Evolutionary conservation across 2,888 invertebrate genomes (phyloP), one percentile per base, ranked within the genome.

Genomic region (Latrodectus elegans): DNA sequence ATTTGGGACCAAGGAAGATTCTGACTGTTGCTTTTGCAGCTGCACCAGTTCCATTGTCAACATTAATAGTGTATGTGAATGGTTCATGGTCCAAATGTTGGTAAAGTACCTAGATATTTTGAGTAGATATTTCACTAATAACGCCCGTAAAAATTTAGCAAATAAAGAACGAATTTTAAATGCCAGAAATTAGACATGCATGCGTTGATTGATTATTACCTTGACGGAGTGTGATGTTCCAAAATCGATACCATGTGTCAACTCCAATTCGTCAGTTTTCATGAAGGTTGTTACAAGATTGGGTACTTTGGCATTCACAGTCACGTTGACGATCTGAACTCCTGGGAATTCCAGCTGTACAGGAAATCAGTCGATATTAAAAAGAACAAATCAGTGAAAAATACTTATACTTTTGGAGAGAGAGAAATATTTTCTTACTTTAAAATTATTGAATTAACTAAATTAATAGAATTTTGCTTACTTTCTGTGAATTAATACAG

Each of bases 191-290:
- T 11, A 55, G 8, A 6, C 11, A 55, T 15, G 55, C 12, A 14
- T 14, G 6, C 3, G 15, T 15, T n/a, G 67, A 71, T 4, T 15
- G 22, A 15, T 60, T 0, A 15, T 55, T 72, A 88, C 88, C 77
- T 81, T 81, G 8, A 88, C 88, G 12, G 81, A 82, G 4, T 85
- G 77, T 17, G 52, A 17, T 10, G 84, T 85, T 67, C 84, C 84
- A 26, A 88, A 85, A 53, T 97, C 97, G 91, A 97, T 94, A 0
- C 97, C 97, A 0, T 96, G 94, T 0, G 95, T 94, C 68, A 97
- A 92, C 91, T 97, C 95, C 90, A 96, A 94, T 76, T 95, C 95
- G 83, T 95, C 95, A 92, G 95, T 94, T 93, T 95, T 95, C 96
- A 96, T 97, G 84, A 81, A 89, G 8, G 89, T 89, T 17, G 86